Percentiles rank a stretch among this genome's conserved stretches.
These are phyloP conservation scores for Prunella strophiata DNA, from an alignment of 2,797 vertebrate species.

Conservation along the genomic window DNA sequence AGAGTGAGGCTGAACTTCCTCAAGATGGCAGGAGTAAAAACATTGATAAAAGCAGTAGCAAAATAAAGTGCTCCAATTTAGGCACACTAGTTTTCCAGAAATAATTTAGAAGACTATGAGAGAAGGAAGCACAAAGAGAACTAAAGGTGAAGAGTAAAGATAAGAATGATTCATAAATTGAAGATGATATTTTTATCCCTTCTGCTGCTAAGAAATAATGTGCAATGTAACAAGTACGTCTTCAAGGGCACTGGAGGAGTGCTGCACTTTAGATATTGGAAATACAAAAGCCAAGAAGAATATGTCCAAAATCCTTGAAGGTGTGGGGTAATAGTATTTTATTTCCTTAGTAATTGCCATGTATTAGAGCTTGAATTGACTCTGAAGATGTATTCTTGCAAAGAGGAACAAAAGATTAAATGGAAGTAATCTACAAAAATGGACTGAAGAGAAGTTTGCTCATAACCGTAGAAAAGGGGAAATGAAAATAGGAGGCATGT, in stretches of 20 bases:
- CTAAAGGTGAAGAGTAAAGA: constrained; percentile 75
- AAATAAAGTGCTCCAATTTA: constrained; percentile 30
- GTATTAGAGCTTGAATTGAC: constrained; percentile 57
- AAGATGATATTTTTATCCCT: constrained; percentile 56
- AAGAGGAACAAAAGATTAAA: constrained; percentile 64
- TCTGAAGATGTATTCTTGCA: constrained; percentile 65
- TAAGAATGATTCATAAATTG: constrained; percentile 74
- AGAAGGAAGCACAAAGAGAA: constrained; percentile 63
- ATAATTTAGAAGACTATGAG: constrained; percentile 66
- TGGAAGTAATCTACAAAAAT: constrained; percentile 60
- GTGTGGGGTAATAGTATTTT: constrained; percentile 60
- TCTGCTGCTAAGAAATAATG: constrained; percentile 66
- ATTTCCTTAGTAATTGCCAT: constrained; percentile 65
- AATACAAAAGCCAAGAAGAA: constrained; percentile 59
- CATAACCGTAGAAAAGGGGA: neutral
- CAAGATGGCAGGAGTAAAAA: constrained; percentile 8
- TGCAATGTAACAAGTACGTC: constrained; percentile 58
- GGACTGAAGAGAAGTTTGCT: constrained; percentile 22
- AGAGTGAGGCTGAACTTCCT: neutral
- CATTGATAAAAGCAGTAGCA: neutral
- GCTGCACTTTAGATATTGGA: constrained; percentile 49
- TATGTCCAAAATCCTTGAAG: constrained; percentile 59
- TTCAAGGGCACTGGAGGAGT: constrained; percentile 68
- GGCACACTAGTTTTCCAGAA: constrained; percentile 51
- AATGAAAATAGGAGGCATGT: neutral